Base-by-base conservation (phyloP, 2,113 vertebrate species). In the Notarius quadriscutis region DNA sequence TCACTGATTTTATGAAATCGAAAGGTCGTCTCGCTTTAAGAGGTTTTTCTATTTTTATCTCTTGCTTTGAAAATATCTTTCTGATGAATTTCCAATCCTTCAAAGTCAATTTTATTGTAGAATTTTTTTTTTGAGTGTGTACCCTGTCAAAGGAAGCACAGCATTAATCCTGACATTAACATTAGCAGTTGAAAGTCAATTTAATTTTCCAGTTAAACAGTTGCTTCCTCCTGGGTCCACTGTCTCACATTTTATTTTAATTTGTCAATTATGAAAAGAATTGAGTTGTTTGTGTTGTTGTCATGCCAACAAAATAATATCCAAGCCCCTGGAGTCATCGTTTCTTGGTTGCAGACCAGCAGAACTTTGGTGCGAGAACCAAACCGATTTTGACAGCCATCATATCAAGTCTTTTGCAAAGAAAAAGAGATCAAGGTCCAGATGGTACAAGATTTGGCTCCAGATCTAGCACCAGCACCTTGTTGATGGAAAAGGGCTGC, bases 361-460 rank as follows among this genome's bases (percentile, higher is more conserved):
- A 55, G 25, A n/a, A 53, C 25, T 53, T 78, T 55, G 50, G 75
- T 15, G 11, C 12, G 27, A 50, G 5, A 14, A 7, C 9, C 2
- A 74, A 51, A 48, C 8, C 34, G 48, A 71, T 74, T 74, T 74
- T 74, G n/a, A 71, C n/a, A 67, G 11, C 5, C 27, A 71, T 34
- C 22, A 10, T 48, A 51, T 11, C 25, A 55, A 57, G 7, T 53
- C 22, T 18, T 78, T 78, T 78, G 50, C 2, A 7, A 55, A 79
- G n/a, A 18, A 80, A 80, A 60, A 57, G 9, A 18, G n/a, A 80
- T 30, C 77, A 78, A 15, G 77, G 12, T 78, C 74, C 74, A 78
- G 74, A 53, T 78, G 50, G 50, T 78, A 78, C 14, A 53, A 6
- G 25, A 53, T 30, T 15, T n/a, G 57, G 51, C 5, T 79, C 9